Conservation (phyloP, 2,888 invertebrate genomes). For the Eucera pruinosa region DNA sequence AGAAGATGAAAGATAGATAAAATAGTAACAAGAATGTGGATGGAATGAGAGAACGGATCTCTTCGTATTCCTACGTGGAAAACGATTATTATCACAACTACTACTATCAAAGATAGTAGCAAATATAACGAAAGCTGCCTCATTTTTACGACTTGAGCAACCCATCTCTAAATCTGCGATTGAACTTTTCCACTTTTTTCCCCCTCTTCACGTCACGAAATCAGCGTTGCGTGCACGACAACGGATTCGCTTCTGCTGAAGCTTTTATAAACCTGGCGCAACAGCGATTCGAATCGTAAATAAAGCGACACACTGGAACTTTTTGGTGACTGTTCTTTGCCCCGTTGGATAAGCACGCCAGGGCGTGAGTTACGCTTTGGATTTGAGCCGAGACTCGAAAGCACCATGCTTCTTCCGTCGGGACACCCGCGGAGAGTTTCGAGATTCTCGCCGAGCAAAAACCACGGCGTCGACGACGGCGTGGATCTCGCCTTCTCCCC, state of each 20-base stretch:
- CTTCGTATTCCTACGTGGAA: no score
- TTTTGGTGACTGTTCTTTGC: slow-evolving; percentile 27
- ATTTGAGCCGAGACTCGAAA: slow-evolving; percentile 45
- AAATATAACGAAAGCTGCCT: no score
- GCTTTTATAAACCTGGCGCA: neutral
- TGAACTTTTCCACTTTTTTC: no score
- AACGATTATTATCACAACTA: no score
- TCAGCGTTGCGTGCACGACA: neutral
- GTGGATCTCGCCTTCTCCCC: no score
- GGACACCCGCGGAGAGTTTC: neutral
- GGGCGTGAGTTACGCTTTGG: slow-evolving; percentile 56
- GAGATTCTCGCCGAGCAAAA: slow-evolving; percentile 32
- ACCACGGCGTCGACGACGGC: slow-evolving; percentile 42
- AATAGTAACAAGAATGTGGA: no score
- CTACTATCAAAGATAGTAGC: no score
- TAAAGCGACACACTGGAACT: slow-evolving; percentile 31
- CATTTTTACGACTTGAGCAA: no score
- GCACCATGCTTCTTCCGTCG: slow-evolving; percentile 15
- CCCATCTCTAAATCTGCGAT: no score
- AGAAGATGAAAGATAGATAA: no score
- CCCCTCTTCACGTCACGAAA: neutral
- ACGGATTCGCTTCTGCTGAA: neutral
- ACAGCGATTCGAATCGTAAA: slow-evolving; percentile 14
- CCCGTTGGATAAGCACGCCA: slow-evolving; percentile 35
- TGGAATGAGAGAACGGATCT: no score